These are phyloP conservation scores for Nansenia antarctica DNA, from an alignment of 2,113 vertebrate genomes.

Conservation along the genomic window DNA sequence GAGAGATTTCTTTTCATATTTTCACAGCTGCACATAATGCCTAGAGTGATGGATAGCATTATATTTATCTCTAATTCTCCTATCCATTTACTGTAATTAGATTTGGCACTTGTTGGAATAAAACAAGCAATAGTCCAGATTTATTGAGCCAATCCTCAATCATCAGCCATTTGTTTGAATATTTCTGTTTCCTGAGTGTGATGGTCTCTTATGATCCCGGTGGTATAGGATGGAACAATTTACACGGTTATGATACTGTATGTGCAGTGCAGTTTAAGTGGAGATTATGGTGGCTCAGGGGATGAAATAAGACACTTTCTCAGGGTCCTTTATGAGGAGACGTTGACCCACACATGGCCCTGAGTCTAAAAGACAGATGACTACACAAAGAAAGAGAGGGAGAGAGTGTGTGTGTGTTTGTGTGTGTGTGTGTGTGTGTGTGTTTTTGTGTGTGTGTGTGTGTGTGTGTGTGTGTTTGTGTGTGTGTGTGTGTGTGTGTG, in stretches of 20 bases:
- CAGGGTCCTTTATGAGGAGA: conserved; percentile 40
- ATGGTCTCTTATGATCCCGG: too few species aligned
- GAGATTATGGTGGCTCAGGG: conserved; percentile 9
- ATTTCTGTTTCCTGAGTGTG: not conserved
- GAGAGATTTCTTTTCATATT: conserved; percentile 33
- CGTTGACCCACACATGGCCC: conserved; percentile 29
- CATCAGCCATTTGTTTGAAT: conserved; percentile 21
- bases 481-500: not conserved
- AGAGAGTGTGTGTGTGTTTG: not conserved
- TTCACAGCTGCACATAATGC: conserved; percentile 32
- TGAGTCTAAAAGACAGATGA: conserved; percentile 47
- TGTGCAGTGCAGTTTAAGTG: not conserved
- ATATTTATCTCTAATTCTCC: too few species aligned
- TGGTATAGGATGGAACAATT: not conserved
- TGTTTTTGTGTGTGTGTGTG: not conserved
- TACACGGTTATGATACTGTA: not conserved
- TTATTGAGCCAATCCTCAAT: conserved; percentile 43
- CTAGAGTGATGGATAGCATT: conserved; percentile 45
- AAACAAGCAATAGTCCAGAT: conserved; percentile 37
- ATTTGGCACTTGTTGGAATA: conserved; percentile 28
- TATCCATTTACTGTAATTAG: too few species aligned
- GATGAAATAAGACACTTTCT: conserved; percentile 49
- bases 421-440: conserved; percentile 4
- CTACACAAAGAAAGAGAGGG: too few species aligned
- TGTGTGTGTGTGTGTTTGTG: conserved; percentile 1